Conservation (phyloP, 2,113 vertebrate species). For the Tautogolabrus adspersus region DNA sequence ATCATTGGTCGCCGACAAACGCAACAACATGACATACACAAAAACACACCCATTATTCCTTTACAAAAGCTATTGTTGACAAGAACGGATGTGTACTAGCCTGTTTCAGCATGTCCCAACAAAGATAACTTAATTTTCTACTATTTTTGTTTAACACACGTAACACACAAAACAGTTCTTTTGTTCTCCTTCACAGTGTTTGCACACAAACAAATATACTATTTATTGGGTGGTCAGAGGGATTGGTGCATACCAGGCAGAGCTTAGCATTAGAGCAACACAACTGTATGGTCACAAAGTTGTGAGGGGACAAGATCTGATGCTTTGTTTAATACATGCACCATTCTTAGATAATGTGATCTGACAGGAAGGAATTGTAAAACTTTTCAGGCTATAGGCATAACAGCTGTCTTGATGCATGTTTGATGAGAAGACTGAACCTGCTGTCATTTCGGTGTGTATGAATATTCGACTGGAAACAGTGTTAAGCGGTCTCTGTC, state of each 20-base stretch:
- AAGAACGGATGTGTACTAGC: constrained; percentile 30
- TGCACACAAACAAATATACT: constrained; percentile 44
- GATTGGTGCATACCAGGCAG: constrained; percentile 21
- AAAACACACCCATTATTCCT: constrained; percentile 26
- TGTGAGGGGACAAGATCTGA: constrained; percentile 7
- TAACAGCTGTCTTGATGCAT: too few species aligned
- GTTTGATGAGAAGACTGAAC: too few species aligned
- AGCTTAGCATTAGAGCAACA: constrained; percentile 34
- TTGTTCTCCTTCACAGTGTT: constrained; percentile 29
- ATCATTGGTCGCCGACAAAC: constrained; percentile 47
- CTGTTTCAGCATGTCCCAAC: constrained; percentile 59
- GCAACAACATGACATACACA: constrained; percentile 11
- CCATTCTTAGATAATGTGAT: not conserved
- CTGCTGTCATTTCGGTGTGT: too few species aligned
- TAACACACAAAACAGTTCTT: constrained; percentile 16
- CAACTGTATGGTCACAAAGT: not conserved
- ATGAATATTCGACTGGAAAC: too few species aligned
- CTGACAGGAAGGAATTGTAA: not conserved
- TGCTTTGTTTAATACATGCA: not conserved
- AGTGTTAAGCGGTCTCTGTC: too few species aligned
- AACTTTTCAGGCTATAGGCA: too few species aligned
- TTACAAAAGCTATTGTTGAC: constrained; percentile 66
- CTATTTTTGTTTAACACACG: constrained; percentile 9
- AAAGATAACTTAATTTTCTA: constrained; percentile 39
- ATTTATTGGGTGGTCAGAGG: constrained; percentile 29